Evolutionary conservation across 2,797 vertebrate species (phyloP), one percentile per base, ranked within the genome.

Genomic region (Phrynocephalus forsythii): DNA sequence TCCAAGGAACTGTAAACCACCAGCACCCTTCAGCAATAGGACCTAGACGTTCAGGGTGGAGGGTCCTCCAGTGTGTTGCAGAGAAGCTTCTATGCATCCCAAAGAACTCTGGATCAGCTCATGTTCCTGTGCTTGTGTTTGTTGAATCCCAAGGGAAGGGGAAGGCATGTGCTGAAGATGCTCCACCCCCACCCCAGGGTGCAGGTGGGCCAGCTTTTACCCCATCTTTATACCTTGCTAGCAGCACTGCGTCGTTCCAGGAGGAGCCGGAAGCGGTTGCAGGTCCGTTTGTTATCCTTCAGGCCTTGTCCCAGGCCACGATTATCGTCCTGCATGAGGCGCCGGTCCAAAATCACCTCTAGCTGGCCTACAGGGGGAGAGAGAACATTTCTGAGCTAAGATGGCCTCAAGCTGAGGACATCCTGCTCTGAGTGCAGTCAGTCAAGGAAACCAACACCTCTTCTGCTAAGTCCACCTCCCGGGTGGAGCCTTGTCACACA

Each of bases 251-350:
- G 97, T 89, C 95, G 97, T 91, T 99, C 99, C 91, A 99, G 92
- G 87, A 99, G 97, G 75, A 99, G 97, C 28, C 99, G 97, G 96
- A 99, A 99, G n/a, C 93, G 97, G 96, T 98, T 99, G 91, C 96
- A 96, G 0, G 98, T 99, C 79, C 96, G 96, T 91, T 99, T 99
- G 96, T 99, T 99, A 97, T 99, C 99, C 96, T 99, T 99, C 91
- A 99, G 97, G 3, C 99, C 99, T 77, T 99, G 99, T 90, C 99
- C 99, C 11, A 99, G 97, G 81, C 99, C 99, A 0, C 99, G 97
- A 93, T 99, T 99, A 96, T 99, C 99, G 3, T 99, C 99, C 95
- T 99, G 99, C 98, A 99, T 99, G 83, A 99, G 96, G 50, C 99
- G 97, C 7, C 99, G 97, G 96, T 99, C 99, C 96, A 99, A 94